These are phyloP conservation scores for Cherax quadricarinatus DNA, from an alignment of 1,140 invertebrate species.

Conservation along the genomic window DNA sequence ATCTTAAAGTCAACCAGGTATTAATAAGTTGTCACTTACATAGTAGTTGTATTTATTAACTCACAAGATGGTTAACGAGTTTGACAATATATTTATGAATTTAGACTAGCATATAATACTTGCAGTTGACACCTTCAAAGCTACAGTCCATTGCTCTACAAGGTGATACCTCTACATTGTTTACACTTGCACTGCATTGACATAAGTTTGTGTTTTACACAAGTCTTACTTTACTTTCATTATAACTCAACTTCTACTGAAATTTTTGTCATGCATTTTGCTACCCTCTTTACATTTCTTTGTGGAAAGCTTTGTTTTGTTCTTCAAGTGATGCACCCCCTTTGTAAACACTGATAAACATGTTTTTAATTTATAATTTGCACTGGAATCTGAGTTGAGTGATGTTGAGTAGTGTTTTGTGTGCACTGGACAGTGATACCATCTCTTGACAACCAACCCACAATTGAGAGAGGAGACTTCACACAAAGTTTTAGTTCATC, in stretches of 20 bases:
- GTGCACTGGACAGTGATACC: too few relatives aligned
- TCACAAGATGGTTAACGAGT: background rate
- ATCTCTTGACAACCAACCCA: too few relatives aligned
- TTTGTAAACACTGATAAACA: background rate
- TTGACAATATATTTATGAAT: slow-evolving; percentile 27
- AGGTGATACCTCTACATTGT: background rate
- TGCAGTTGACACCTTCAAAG: background rate
- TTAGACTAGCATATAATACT: background rate
- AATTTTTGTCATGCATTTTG: background rate
- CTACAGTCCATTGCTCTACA: background rate
- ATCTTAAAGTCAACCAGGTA: slow-evolving; percentile 67
- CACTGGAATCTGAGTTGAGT: background rate
- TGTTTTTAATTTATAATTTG: background rate
- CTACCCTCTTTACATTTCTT: background rate
- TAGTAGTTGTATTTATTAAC: background rate
- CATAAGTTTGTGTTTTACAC: background rate
- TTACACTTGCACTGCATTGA: background rate
- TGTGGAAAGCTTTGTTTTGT: background rate
- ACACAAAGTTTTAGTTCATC: too few relatives aligned
- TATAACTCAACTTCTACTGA: background rate
- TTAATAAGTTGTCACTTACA: slow-evolving; percentile 1
- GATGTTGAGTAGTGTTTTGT: background rate
- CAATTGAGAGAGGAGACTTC: too few relatives aligned
- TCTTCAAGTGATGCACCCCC: background rate
- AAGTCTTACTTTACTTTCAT: background rate